A percentile compares a stretch with the other conserved stretches of the same genome.
phyloP scores from a whole-genome alignment of 1,140 invertebrate genomes.

The Drosophila chauvacae region DNA sequence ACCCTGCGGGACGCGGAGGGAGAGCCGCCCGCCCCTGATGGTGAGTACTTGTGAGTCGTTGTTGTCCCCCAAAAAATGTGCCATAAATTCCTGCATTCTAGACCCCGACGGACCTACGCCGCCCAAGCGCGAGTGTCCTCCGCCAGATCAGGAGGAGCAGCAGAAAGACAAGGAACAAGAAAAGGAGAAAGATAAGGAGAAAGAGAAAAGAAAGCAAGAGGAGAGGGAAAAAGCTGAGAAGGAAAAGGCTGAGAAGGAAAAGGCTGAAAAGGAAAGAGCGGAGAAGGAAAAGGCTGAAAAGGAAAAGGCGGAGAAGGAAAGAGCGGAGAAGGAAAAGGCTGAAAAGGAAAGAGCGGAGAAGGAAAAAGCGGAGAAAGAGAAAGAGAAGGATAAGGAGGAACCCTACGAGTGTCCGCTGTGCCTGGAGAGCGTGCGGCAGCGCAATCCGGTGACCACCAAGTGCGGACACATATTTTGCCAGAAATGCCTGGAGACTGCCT shows the following conservation, averaged over 20 bases:
- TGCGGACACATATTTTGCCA: neutral
- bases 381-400: fast-evolving
- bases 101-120: neutral
- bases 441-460: neutral
- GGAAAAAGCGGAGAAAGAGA: too few species aligned
- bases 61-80: neutral
- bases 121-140: neutral
- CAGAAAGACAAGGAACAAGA: too few species aligned
- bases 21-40: neutral
- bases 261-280: too few species aligned
- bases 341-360: too few species aligned
- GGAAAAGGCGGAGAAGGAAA: neutral
- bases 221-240: too few species aligned
- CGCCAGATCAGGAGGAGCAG: neutral
- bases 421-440: neutral
- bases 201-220: too few species aligned
- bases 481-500: neutral
- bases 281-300: too few species aligned
- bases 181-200: too few species aligned
- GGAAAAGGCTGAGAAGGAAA: too few species aligned
- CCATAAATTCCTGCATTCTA: neutral
- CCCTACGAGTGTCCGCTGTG: neutral
- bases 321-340: neutral
- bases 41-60: neutral
- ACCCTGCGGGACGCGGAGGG: neutral